These are phyloP conservation scores for Bombyx mandarina DNA, from an alignment of 1,140 invertebrate genomes.

Conservation along the genomic window DNA sequence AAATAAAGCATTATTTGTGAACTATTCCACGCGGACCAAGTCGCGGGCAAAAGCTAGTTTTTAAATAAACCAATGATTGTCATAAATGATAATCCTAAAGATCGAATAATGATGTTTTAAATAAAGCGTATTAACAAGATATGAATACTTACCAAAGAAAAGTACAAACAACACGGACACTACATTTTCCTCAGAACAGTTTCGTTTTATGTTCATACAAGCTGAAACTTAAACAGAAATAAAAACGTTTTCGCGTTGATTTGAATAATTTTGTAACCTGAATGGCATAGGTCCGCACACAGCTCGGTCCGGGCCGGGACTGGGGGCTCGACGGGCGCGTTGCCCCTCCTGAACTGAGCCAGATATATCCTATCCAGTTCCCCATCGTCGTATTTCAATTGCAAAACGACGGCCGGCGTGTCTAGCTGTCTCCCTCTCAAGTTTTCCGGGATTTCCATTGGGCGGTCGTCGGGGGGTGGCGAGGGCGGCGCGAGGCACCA, in stretches of 20 bases:
- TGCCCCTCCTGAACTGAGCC: slow-evolving; percentile 51
- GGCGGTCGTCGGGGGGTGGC: slow-evolving; percentile 14
- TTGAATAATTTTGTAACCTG: slow-evolving; percentile 26
- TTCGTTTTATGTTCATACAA: no score
- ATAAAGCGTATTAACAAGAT: no score
- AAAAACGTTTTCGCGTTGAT: neutral
- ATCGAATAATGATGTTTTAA: no score
- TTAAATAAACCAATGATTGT: no score
- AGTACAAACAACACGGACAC: neutral
- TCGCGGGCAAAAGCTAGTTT: no score
- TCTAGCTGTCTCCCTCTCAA: slow-evolving; percentile 23
- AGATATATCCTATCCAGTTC: slow-evolving; percentile 60
- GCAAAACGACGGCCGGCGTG: slow-evolving; percentile 50
- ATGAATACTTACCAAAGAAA: neutral
- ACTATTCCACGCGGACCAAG: no score
- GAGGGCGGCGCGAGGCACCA: neutral
- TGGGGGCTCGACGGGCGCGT: slow-evolving; percentile 24
- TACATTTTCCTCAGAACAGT: neutral
- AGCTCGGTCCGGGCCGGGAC: slow-evolving; percentile 31
- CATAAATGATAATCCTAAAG: no score
- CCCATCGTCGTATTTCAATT: slow-evolving; percentile 54
- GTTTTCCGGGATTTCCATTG: slow-evolving; percentile 21
- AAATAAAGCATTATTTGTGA: no score
- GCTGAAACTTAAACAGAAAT: neutral
- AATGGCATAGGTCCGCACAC: slow-evolving; percentile 58